Evolutionary conservation across 2,113 vertebrate species (phyloP).

Genomic region (Notothenia coriiceps): DNA sequence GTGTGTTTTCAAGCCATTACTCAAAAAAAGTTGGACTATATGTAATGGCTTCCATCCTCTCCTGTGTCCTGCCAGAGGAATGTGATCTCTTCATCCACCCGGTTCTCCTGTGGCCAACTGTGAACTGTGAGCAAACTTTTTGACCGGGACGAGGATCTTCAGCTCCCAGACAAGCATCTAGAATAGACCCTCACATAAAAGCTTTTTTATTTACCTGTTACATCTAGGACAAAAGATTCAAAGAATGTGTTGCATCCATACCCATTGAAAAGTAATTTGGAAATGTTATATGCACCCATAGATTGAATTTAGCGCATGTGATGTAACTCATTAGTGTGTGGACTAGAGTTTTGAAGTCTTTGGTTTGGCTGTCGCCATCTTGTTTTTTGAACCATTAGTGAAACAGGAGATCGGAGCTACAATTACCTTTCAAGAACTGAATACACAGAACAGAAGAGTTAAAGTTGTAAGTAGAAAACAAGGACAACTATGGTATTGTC

Average conservation of each 20-base stretch:
- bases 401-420: too few relatives aligned
- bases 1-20: background rate
- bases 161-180: slow-evolving; percentile 10
- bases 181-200: background rate
- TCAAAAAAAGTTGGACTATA: background rate
- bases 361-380: too few relatives aligned
- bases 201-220: background rate
- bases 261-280: background rate
- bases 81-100: slow-evolving; percentile 61
- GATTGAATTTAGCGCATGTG: too few relatives aligned
- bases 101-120: slow-evolving; percentile 54
- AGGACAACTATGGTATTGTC: too few relatives aligned
- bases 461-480: too few relatives aligned
- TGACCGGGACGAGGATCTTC: slow-evolving; percentile 42
- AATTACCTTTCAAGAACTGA: too few relatives aligned
- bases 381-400: too few relatives aligned
- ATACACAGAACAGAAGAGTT: too few relatives aligned
- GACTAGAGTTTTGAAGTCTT: too few relatives aligned
- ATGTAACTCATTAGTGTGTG: too few relatives aligned
- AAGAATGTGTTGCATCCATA: background rate
- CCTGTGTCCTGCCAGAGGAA: slow-evolving; percentile 48
- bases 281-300: too few relatives aligned
- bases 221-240: background rate
- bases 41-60: slow-evolving; percentile 9
- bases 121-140: slow-evolving; percentile 48